Conservation (phyloP, 1,140 invertebrate species). For the Piezodorus guildinii region DNA sequence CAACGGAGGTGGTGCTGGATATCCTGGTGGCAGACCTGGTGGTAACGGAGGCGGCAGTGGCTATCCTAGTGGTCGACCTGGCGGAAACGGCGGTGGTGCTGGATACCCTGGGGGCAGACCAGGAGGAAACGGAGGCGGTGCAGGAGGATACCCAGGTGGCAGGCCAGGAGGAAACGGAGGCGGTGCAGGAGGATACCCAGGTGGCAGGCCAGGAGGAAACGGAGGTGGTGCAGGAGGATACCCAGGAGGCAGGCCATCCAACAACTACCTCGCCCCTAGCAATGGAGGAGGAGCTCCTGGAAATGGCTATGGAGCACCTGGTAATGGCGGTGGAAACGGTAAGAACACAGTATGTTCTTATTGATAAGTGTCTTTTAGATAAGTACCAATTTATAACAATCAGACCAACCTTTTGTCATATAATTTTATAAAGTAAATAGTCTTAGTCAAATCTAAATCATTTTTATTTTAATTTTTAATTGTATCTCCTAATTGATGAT, state of each 20-base stretch:
- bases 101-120: background rate
- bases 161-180: background rate
- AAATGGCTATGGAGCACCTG: background rate
- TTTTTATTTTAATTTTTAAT: too few species aligned
- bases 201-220: conserved; percentile 6
- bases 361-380: too few species aligned
- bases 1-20: background rate
- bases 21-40: background rate
- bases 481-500: too few species aligned
- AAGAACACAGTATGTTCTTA: too few species aligned
- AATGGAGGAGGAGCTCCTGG: background rate
- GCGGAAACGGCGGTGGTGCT: background rate
- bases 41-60: background rate
- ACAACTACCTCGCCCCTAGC: background rate
- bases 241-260: background rate
- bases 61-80: conserved; percentile 1
- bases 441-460: too few species aligned
- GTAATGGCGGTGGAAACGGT: background rate
- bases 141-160: background rate
- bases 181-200: conserved; percentile 5
- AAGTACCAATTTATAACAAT: too few species aligned
- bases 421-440: too few species aligned
- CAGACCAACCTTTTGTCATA: too few species aligned
- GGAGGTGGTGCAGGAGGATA: conserved; percentile 7
- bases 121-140: background rate